Evolutionary conservation across 2,797 vertebrate genomes (phyloP).

Genomic region (Onychomys leucogaster): DNA sequence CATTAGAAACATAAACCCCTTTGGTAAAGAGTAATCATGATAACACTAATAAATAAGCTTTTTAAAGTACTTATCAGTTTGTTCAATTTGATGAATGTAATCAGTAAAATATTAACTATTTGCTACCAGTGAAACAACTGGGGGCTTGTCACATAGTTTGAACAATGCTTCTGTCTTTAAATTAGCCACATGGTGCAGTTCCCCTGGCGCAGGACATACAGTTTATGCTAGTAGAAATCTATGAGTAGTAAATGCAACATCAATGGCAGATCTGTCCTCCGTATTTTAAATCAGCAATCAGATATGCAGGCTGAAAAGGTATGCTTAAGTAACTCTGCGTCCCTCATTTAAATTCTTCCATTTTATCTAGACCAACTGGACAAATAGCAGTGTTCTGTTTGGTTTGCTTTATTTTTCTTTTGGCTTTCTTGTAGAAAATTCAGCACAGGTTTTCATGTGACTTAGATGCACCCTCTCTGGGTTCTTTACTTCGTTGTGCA

Average conservation of each 20-base stretch:
- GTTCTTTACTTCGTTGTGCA: neutral
- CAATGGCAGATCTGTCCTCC: neutral
- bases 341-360: constrained; percentile 10
- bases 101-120: constrained; percentile 48
- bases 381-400: neutral
- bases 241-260: neutral
- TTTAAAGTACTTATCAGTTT: constrained; percentile 26
- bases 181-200: neutral
- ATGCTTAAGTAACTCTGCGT: constrained; percentile 15
- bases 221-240: neutral
- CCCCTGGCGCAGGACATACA: neutral
- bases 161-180: constrained; percentile 12
- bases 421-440: neutral
- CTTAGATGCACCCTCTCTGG: neutral
- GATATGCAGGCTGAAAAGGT: neutral
- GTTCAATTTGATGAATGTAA: constrained; percentile 38
- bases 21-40: constrained; percentile 17
- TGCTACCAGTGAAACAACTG: constrained; percentile 10
- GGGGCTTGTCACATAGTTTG: constrained; percentile 18
- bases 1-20: neutral
- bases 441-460: neutral
- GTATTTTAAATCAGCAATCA: constrained; percentile 39
- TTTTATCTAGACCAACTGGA: constrained; percentile 43
- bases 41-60: constrained; percentile 25
- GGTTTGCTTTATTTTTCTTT: neutral